Evolutionary conservation across 2,888 invertebrate species (phyloP).

Genomic region (Drosophila atripex): DNA sequence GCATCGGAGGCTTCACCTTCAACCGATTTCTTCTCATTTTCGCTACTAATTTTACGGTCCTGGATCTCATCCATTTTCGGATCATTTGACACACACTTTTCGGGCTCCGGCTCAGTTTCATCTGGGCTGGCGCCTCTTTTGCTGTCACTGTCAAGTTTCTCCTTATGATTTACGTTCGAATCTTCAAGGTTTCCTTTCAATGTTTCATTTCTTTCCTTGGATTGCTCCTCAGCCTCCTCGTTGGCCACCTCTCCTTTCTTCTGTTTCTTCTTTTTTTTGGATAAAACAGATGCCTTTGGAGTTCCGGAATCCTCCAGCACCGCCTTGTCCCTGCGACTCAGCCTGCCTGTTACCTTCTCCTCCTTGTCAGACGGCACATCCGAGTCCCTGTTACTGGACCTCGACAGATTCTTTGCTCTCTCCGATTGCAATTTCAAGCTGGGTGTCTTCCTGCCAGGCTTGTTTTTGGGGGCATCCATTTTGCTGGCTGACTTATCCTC

Average conservation of each 20-base stretch:
- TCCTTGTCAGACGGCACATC: not conserved
- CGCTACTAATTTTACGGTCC: not conserved
- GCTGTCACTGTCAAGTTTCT: not conserved
- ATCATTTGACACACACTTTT: not conserved
- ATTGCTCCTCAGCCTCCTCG: not conserved
- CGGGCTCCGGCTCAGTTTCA: not conserved
- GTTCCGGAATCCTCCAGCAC: not conserved
- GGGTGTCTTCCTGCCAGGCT: not conserved
- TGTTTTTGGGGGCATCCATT: not conserved
- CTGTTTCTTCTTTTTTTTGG: not conserved
- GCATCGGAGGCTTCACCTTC: not conserved
- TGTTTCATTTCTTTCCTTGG: not conserved
- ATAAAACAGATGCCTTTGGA: not conserved
- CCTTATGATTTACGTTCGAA: no score
- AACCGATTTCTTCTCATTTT: not conserved
- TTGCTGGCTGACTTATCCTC: not conserved
- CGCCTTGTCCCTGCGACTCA: conserved; percentile 8
- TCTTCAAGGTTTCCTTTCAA: not conserved
- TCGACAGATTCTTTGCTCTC: not conserved
- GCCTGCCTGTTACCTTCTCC: conserved; percentile 1
- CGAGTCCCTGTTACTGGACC: not conserved
- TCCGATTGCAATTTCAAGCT: not conserved
- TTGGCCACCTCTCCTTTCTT: not conserved
- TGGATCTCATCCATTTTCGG: not conserved
- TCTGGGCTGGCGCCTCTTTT: not conserved